These are phyloP conservation scores for Knipowitschia caucasica DNA, from an alignment of 2,797 vertebrate species.

Conservation along the genomic window DNA sequence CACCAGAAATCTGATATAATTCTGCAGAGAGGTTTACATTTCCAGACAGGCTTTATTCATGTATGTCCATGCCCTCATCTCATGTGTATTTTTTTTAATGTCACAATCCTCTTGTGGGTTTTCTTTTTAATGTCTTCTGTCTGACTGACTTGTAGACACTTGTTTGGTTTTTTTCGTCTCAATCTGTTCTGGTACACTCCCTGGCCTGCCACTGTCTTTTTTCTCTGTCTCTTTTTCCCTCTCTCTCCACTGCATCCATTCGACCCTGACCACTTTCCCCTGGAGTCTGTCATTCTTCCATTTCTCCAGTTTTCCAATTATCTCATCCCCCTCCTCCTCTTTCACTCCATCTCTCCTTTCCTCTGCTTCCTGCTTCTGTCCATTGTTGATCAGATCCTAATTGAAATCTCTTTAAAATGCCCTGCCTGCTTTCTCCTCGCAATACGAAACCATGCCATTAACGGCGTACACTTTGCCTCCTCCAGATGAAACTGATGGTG, in stretches of 20 bases:
- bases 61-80: slow-evolving; percentile 15
- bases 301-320: slow-evolving; percentile 41
- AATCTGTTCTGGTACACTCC: slow-evolving; percentile 31
- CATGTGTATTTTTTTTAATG: slow-evolving; percentile 10
- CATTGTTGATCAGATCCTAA: slow-evolving; percentile 23
- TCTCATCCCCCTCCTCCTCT: slow-evolving; percentile 30
- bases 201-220: slow-evolving; percentile 41
- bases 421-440: not conserved
- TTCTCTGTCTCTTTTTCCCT: not conserved
- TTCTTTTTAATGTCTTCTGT: slow-evolving; percentile 56
- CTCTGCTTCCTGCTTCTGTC: slow-evolving; percentile 53
- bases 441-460: slow-evolving; percentile 3
- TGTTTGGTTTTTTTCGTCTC: slow-evolving; percentile 48
- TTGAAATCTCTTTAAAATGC: slow-evolving; percentile 1
- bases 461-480: not conserved
- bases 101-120: slow-evolving; percentile 11
- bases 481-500: slow-evolving; percentile 75
- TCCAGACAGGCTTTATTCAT: not conserved
- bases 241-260: slow-evolving; percentile 24
- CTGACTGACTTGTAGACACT: slow-evolving; percentile 45
- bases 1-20: not conserved
- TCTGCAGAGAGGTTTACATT: not conserved
- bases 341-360: slow-evolving; percentile 23
- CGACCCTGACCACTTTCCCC: slow-evolving; percentile 41
- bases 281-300: slow-evolving; percentile 27